phyloP scores from a whole-genome alignment of 2,888 invertebrate genomes.

The Julus scandinavius region DNA sequence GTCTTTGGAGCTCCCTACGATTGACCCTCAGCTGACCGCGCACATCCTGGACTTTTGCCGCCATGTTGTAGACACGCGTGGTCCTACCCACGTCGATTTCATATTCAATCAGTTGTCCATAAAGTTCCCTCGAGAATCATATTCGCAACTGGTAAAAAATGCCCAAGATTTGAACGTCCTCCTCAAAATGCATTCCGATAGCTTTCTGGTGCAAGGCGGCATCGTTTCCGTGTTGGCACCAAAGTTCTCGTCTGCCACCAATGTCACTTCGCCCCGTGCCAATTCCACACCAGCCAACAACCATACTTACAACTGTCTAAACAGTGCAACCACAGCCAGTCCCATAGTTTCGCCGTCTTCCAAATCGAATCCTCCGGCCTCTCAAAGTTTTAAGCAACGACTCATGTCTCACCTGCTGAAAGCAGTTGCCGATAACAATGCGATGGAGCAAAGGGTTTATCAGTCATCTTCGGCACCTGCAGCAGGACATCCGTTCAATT shows the following conservation, averaged over 20 bases:
- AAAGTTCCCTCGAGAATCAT: conserved; percentile 79
- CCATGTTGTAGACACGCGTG: conserved; percentile 68
- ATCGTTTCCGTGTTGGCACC: conserved; percentile 79
- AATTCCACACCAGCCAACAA: conserved; percentile 55
- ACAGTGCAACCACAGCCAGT: conserved; percentile 37
- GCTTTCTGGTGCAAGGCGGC: conserved; percentile 93
- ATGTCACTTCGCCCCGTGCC: conserved; percentile 58
- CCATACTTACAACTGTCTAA: neutral
- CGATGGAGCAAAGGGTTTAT: conserved; percentile 68
- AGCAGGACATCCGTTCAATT: conserved; percentile 47
- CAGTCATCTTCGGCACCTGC: conserved; percentile 55
- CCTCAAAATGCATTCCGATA: conserved; percentile 91
- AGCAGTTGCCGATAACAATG: conserved; percentile 87
- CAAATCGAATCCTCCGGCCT: conserved; percentile 62
- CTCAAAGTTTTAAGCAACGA: conserved; percentile 86
- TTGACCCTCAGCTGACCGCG: conserved; percentile 60
- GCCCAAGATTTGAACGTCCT: conserved; percentile 90
- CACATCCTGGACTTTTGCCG: conserved; percentile 60
- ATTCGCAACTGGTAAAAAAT: conserved; percentile 84
- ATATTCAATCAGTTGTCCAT: conserved; percentile 81
- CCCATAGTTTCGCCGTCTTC: conserved; percentile 53
- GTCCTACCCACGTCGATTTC: conserved; percentile 85
- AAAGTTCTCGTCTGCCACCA: conserved; percentile 58
- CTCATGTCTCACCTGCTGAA: conserved; percentile 89
- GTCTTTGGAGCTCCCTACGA: neutral